Evolutionary conservation across 2,113 vertebrate genomes (phyloP).

Genomic region (Ivindomyrus marchei): DNA sequence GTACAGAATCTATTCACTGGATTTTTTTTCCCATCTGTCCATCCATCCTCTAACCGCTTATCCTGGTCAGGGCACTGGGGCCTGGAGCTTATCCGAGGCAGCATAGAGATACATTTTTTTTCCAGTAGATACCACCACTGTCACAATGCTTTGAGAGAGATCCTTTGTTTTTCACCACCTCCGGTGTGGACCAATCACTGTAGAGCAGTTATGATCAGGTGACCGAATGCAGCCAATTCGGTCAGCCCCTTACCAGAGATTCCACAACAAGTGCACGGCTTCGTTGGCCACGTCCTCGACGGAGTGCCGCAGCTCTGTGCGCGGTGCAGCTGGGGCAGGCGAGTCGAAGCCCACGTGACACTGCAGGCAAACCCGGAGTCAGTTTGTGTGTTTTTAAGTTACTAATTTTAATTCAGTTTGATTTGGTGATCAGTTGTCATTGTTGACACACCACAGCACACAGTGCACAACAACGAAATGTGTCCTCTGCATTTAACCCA

Average conservation of each 20-base stretch:
- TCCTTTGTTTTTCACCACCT: neutral
- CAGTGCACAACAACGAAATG: too few relatives aligned
- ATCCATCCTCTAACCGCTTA: neutral
- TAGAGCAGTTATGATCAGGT: neutral
- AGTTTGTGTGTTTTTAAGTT: neutral
- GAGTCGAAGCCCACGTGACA: slow-evolving; percentile 72
- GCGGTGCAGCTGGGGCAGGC: slow-evolving; percentile 44
- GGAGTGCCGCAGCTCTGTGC: slow-evolving; percentile 58
- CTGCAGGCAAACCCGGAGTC: slow-evolving; percentile 47
- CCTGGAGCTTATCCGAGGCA: neutral
- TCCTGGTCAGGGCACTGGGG: neutral
- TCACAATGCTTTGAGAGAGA: neutral
- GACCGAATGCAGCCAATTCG: neutral
- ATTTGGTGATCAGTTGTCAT: too few relatives aligned
- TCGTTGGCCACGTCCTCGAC: slow-evolving; percentile 82
- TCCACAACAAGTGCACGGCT: slow-evolving; percentile 89
- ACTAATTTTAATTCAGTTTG: too few relatives aligned
- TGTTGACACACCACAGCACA: too few relatives aligned
- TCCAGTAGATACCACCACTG: neutral
- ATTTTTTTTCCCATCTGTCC: neutral
- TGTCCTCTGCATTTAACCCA: too few relatives aligned
- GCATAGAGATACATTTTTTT: neutral
- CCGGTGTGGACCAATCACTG: neutral
- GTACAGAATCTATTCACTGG: neutral
- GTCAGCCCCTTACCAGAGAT: slow-evolving; percentile 75